Base-by-base conservation (phyloP, 2,113 vertebrate species). In the Microtus ochrogaster region DNA sequence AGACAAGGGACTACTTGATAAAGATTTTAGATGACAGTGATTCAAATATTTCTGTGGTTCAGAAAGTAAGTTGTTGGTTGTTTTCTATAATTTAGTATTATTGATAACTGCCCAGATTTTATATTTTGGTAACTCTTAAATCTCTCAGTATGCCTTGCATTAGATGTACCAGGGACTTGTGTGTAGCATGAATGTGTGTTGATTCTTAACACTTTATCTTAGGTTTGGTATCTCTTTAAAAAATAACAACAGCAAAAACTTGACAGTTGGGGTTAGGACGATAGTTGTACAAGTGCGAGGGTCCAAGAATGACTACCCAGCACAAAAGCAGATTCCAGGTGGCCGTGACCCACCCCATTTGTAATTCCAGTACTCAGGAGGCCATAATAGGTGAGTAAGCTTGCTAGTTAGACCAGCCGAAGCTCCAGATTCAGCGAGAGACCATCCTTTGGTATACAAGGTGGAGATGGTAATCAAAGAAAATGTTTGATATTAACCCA, bases 1-100 rank as follows among this genome's bases (percentile, higher is more conserved):
- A 99, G 97, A 99, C 99, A 94, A 99, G 98, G 83, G 98, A 98
- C 70, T 99, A 99, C 95, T 95, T 99, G 72, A 97, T 98, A 79
- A 99, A 99, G 94, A 99, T 99, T 97, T 98, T 99, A 94, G 98
- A 98, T 52, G 98, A 98, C 92, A 97, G 98, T 97, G 98, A 98
- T 33, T 98, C 98, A 83, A 98, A 99, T 98, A 95, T 98, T 65
- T 98, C 99, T 36, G 98, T 99, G 70, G 77, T 98, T 76, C 99
- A 99, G 44, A 99, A 99, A 98, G 99, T 99, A 97, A 97, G 97
- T 96, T 95, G 22, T 72, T 74, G 36, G 24, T 61, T 94, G 12
- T 97, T 96, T 36, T 73, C n/a, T 94, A 6, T 92, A 61, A 3
- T 79, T 88, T 61, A n/a, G 86, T 85, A 58, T 21, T 94, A 47